phyloP scores from a whole-genome alignment of 2,888 invertebrate species.

The Dolichopus griseipennis region DNA sequence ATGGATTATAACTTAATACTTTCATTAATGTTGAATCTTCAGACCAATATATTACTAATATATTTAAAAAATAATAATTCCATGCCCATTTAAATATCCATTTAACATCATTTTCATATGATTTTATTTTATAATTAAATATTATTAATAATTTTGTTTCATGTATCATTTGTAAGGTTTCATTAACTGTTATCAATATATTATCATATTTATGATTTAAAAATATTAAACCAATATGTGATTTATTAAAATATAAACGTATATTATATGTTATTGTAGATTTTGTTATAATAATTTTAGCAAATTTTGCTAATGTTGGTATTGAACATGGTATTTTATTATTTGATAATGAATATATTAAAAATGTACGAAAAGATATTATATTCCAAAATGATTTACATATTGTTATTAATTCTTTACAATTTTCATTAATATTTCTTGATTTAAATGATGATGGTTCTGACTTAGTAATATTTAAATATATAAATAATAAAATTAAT shows the following conservation, averaged over 20 bases:
- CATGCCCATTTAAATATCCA: neutral
- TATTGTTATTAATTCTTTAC: neutral
- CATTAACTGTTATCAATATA: neutral
- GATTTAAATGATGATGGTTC: too few relatives aligned
- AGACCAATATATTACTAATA: neutral
- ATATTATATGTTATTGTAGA: neutral
- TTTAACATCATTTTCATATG: neutral
- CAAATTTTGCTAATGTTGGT: neutral
- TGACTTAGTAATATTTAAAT: neutral
- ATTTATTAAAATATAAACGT: neutral
- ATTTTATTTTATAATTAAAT: neutral
- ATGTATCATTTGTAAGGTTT: neutral
- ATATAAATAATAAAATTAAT: neutral
- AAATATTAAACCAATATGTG: neutral
- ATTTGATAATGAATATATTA: conserved; percentile 4
- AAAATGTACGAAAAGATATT: conserved; percentile 11
- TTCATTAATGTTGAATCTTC: neutral
- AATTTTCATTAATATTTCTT: neutral
- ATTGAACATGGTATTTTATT: neutral
- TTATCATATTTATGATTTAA: neutral
- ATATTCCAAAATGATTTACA: neutral
- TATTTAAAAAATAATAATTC: neutral
- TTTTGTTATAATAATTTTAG: neutral
- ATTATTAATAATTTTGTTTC: neutral
- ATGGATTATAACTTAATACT: neutral